These are phyloP conservation scores for Scytalopus superciliaris DNA, from an alignment of 2,113 vertebrate genomes.

Conservation along the genomic window DNA sequence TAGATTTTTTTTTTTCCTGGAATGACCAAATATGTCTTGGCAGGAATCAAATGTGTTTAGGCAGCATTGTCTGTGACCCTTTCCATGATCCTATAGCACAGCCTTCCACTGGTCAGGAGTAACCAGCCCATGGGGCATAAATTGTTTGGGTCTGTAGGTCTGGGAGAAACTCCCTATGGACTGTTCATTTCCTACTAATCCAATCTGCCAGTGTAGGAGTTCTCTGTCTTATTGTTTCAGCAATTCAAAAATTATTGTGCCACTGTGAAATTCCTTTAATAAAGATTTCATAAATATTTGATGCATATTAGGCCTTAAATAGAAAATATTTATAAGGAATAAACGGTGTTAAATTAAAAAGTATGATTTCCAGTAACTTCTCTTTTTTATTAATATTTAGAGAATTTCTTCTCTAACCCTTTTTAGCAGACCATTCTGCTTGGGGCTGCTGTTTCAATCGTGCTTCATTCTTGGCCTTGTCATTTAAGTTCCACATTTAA, in stretches of 20 bases:
- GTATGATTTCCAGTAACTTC: neutral
- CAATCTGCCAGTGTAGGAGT: neutral
- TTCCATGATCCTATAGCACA: neutral
- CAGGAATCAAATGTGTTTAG: neutral
- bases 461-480: neutral
- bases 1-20: neutral
- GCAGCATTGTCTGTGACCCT: neutral
- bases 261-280: constrained; percentile 14
- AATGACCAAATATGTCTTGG: neutral
- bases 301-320: constrained; percentile 30
- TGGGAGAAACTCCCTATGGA: neutral
- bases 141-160: neutral
- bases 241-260: neutral
- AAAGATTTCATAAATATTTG: constrained; percentile 43
- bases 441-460: neutral
- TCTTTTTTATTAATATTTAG: constrained; percentile 47
- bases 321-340: constrained; percentile 58
- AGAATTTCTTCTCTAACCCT: neutral
- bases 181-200: neutral
- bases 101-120: neutral
- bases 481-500: constrained; percentile 12
- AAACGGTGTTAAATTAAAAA: constrained; percentile 34
- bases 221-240: neutral
- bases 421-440: neutral
- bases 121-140: neutral